Evolutionary conservation across 2,797 vertebrate genomes (phyloP).

Genomic region (Octomys mimax): DNA sequence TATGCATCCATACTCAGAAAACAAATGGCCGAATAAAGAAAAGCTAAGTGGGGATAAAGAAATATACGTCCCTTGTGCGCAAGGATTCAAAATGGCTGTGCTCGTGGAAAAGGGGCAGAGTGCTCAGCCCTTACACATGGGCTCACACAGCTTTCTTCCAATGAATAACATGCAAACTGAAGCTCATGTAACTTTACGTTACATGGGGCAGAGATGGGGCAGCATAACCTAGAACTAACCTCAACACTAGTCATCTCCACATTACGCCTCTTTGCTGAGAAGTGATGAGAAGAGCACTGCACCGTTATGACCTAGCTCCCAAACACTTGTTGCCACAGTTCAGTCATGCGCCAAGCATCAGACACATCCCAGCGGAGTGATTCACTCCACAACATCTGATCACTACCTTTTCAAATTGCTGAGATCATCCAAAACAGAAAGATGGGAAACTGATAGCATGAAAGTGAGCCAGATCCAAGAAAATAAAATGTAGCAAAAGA

Average conservation of each 20-base stretch:
- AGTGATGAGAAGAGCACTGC: neutral
- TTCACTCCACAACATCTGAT: neutral
- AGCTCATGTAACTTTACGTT: neutral
- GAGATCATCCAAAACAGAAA: neutral
- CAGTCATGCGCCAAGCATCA: neutral
- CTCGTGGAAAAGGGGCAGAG: neutral
- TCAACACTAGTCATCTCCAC: neutral
- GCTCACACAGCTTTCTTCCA: neutral
- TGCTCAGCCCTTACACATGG: neutral
- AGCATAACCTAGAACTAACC: neutral
- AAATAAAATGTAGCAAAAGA: neutral
- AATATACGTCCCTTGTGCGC: neutral
- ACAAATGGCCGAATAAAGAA: neutral
- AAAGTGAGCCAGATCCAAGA: neutral
- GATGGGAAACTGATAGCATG: neutral
- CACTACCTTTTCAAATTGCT: neutral
- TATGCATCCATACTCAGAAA: neutral
- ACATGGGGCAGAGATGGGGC: neutral
- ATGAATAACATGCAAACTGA: neutral
- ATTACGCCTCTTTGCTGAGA: neutral
- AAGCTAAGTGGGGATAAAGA: neutral
- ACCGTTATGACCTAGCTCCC: neutral
- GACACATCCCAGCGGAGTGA: neutral
- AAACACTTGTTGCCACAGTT: neutral
- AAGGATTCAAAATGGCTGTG: neutral